These are phyloP conservation scores for Limnodromus scolopaceus DNA, from an alignment of 2,797 vertebrate genomes.

Conservation along the genomic window DNA sequence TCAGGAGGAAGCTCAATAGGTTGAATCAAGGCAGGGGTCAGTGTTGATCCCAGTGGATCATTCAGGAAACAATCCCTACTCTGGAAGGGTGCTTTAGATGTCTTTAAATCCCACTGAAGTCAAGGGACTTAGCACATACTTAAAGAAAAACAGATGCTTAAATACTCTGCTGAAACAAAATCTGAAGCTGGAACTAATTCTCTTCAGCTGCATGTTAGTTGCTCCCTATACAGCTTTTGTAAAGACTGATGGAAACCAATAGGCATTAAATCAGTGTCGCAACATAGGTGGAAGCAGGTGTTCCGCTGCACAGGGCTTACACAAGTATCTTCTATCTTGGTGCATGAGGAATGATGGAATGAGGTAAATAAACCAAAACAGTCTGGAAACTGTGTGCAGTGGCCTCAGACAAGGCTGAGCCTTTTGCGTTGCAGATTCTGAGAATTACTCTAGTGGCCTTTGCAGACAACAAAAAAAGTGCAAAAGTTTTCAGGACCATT, in stretches of 20 bases:
- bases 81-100: background rate
- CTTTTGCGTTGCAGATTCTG: background rate
- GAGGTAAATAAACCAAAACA: background rate
- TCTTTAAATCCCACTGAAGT: slow-evolving; percentile 48
- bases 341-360: background rate
- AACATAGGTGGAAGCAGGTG: background rate
- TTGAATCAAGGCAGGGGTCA: background rate
- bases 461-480: background rate
- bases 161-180: slow-evolving; percentile 23
- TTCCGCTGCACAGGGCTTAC: background rate
- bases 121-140: slow-evolving; percentile 30
- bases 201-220: background rate
- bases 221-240: background rate
- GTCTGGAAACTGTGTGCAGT: background rate
- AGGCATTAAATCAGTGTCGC: background rate
- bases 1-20: background rate
- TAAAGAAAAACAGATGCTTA: slow-evolving; percentile 51
- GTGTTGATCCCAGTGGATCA: background rate
- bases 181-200: slow-evolving; percentile 43
- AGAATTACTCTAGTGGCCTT: background rate
- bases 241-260: background rate
- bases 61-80: background rate
- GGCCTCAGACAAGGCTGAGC: background rate
- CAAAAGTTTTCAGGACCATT: background rate
- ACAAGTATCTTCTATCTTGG: background rate